Evolutionary conservation across 2,888 invertebrate species (phyloP).

Genomic region (Hydroisotoma schaefferi): DNA sequence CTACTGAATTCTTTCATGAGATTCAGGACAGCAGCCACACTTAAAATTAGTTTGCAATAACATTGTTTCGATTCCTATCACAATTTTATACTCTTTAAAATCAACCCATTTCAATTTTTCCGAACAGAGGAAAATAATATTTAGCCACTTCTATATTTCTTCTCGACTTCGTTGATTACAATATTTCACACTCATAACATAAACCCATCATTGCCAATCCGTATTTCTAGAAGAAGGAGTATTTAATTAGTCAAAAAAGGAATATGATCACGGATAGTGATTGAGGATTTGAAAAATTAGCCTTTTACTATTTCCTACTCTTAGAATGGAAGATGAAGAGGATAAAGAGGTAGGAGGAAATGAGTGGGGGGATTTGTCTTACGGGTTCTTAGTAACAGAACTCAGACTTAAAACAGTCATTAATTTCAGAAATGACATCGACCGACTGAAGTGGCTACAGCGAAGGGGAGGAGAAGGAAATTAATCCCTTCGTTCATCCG

Average conservation of each 20-base stretch:
- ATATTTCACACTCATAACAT: too few relatives aligned
- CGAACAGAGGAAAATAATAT: too few relatives aligned
- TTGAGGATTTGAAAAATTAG: conserved; percentile 9
- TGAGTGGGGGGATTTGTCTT: neutral
- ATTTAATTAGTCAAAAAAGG: neutral
- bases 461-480: neutral
- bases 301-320: conserved; percentile 5
- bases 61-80: too few relatives aligned
- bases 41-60: too few relatives aligned
- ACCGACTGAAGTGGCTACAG: neutral
- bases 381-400: neutral
- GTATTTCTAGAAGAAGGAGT: neutral
- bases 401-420: neutral
- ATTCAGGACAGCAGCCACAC: too few relatives aligned
- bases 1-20: too few relatives aligned
- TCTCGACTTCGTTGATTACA: too few relatives aligned
- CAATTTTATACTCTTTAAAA: too few relatives aligned
- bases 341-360: neutral
- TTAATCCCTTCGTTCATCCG: conserved; percentile 6
- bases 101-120: too few relatives aligned
- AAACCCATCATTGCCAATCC: too few relatives aligned
- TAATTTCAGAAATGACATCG: conserved; percentile 13
- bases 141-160: too few relatives aligned
- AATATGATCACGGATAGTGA: neutral
- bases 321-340: neutral